Base-by-base conservation (phyloP, 2,888 invertebrate genomes). In the Baronia brevicornis region DNA sequence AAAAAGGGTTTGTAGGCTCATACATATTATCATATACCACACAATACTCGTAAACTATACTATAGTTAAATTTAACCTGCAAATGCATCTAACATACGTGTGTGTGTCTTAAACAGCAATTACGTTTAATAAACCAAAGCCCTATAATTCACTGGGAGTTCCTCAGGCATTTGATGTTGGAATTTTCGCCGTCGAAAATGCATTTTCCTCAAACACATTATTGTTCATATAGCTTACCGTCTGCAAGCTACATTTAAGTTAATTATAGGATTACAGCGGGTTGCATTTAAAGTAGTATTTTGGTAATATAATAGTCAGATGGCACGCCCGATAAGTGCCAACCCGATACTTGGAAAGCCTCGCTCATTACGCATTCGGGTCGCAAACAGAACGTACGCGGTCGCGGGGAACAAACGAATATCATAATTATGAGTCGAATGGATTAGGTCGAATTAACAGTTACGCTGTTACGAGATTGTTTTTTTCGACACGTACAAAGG, bases 251-350 rank as follows among this genome's bases (percentile, higher is more conserved):
- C 72, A 75, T 71, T 82, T 79, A 79, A 79, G 64, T 74, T 82
- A 84, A 84, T 82, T 80, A 79, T 74, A 73, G 80, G 74, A 73
- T 75, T 73, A 75, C 59, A 61, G 45, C 50, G 63, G 63, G 65
- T 60, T 75, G 82, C 69, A 75, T 80, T 80, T 78, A 70, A 75
- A 77, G 72, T 71, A 67, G 74, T 75, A 78, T 84, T 84, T 82
- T 71, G 79, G 80, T 80, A 82, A 80, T 78, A 79, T 78, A 78
- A 79, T 73, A 79, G 82, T 80, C 70, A 73, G 82, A 82, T 82
- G 75, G 82, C 77, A 82, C 80, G 80, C 72, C 64, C 65, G 82
- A 82, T 82, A 79, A 68, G 61, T 65, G 58, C 69, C 59, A 62
- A 62, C 61, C 56, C 61, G 70, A 73, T 84, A 82, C 82, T 72